Evolutionary conservation across 1,140 invertebrate species (phyloP).

Genomic region (Alviniconcha marisindica): DNA sequence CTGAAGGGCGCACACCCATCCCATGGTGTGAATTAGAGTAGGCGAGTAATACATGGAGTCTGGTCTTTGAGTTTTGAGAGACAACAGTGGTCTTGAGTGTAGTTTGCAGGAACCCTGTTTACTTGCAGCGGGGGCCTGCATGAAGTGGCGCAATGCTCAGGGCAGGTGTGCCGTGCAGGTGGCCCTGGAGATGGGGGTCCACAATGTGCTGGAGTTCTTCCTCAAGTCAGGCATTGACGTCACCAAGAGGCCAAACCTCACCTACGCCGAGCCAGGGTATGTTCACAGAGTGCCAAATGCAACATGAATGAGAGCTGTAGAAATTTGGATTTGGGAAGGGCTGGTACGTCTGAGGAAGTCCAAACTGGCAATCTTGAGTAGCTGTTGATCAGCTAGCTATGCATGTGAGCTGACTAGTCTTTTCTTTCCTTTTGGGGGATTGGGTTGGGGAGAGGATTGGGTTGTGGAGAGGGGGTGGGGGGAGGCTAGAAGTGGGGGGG

Average conservation of each 20-base stretch:
- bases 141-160: conserved; percentile 52
- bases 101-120: too few relatives aligned
- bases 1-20: too few relatives aligned
- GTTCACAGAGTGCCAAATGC: not conserved
- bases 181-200: conserved; percentile 53
- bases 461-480: too few relatives aligned
- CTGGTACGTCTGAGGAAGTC: not conserved
- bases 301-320: not conserved
- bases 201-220: conserved; percentile 57
- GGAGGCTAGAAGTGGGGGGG: too few relatives aligned
- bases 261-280: not conserved
- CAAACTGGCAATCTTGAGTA: not conserved
- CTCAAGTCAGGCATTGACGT: conserved; percentile 57
- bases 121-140: conserved; percentile 58
- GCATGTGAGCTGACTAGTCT: too few relatives aligned
- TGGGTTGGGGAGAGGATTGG: too few relatives aligned
- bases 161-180: conserved; percentile 56
- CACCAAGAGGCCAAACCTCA: conserved; percentile 21
- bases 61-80: too few relatives aligned
- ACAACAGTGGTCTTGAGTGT: too few relatives aligned
- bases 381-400: too few relatives aligned
- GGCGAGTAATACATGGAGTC: too few relatives aligned
- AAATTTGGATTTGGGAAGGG: not conserved
- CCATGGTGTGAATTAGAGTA: too few relatives aligned
- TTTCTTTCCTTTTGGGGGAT: too few relatives aligned